phyloP scores from a whole-genome alignment of 1,140 invertebrate genomes.

The Nixonia krombeini region DNA sequence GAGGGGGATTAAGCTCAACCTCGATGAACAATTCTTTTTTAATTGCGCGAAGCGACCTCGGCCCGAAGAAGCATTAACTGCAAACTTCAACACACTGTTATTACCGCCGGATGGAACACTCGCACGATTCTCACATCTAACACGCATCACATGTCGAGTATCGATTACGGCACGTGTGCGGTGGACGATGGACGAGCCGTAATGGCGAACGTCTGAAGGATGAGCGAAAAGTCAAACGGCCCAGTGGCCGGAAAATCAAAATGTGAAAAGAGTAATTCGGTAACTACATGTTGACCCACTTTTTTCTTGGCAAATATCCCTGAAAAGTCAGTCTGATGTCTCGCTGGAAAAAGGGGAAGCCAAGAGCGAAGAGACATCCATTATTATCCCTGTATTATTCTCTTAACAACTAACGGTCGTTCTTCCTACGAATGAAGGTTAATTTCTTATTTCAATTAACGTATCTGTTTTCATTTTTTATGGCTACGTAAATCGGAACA shows the following conservation, averaged over 20 bases:
- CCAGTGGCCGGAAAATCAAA: slow-evolving; percentile 7
- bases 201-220: slow-evolving; percentile 6
- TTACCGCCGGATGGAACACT: slow-evolving; percentile 16
- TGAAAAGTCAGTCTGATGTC: not conserved
- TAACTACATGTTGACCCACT: slow-evolving; percentile 22
- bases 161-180: slow-evolving; percentile 9
- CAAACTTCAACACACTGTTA: slow-evolving; percentile 16
- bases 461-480: too few relatives aligned
- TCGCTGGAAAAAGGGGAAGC: not conserved
- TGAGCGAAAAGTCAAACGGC: slow-evolving; percentile 9
- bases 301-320: slow-evolving; percentile 16
- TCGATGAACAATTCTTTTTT: slow-evolving; percentile 33
- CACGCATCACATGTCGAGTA: slow-evolving; percentile 19
- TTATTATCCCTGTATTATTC: too few relatives aligned
- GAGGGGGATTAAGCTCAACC: slow-evolving; percentile 17
- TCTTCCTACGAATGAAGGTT: too few relatives aligned
- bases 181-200: not conserved
- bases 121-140: slow-evolving; percentile 15
- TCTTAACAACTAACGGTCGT: too few relatives aligned
- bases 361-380: too few relatives aligned
- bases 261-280: slow-evolving; percentile 17
- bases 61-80: slow-evolving; percentile 8
- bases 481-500: too few relatives aligned
- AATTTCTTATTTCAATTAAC: too few relatives aligned
- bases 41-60: slow-evolving; percentile 19